Evolutionary conservation across 2,888 invertebrate genomes (phyloP).

Genomic region (Melikaiella ostensackeni): DNA sequence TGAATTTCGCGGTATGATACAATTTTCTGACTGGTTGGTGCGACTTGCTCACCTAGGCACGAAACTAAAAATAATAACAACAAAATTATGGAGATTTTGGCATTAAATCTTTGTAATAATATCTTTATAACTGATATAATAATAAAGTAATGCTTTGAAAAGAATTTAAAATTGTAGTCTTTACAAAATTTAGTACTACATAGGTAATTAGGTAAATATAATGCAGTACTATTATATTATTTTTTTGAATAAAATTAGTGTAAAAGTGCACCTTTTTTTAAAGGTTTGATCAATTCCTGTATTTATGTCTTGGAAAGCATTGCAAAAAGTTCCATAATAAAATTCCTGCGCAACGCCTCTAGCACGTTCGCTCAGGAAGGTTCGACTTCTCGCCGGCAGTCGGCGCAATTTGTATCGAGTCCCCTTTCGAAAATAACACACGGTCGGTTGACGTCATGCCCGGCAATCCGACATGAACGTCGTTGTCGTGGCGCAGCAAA

Average conservation of each 20-base stretch:
- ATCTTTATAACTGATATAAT: not conserved
- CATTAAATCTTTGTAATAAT: not conserved
- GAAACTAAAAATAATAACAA: not conserved
- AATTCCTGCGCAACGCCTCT: slow-evolving; percentile 29
- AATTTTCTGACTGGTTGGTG: not conserved
- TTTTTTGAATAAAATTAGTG: not conserved
- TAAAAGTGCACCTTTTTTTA: not conserved
- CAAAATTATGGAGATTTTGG: too few species aligned
- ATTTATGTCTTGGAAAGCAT: slow-evolving; percentile 26
- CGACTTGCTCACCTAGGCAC: not conserved
- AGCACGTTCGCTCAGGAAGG: slow-evolving; percentile 44
- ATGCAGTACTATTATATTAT: not conserved
- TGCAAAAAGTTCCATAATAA: slow-evolving; percentile 45
- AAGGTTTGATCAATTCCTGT: not conserved
- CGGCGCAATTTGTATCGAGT: slow-evolving; percentile 63
- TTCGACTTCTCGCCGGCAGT: slow-evolving; percentile 56
- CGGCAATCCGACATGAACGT: slow-evolving; percentile 78
- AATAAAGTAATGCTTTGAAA: not conserved
- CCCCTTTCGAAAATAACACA: slow-evolving; percentile 77
- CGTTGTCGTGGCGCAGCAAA: slow-evolving; percentile 67
- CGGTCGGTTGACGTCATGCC: slow-evolving; percentile 76
- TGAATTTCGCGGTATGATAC: not conserved
- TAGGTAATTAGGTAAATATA: too few species aligned
- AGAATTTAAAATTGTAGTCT: too few species aligned
- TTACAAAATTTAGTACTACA: too few species aligned